A percentile compares a stretch with the other conserved stretches of the same genome.
Conservation (phyloP, 2,113 vertebrate genomes). For the Trinectes maculatus region DNA sequence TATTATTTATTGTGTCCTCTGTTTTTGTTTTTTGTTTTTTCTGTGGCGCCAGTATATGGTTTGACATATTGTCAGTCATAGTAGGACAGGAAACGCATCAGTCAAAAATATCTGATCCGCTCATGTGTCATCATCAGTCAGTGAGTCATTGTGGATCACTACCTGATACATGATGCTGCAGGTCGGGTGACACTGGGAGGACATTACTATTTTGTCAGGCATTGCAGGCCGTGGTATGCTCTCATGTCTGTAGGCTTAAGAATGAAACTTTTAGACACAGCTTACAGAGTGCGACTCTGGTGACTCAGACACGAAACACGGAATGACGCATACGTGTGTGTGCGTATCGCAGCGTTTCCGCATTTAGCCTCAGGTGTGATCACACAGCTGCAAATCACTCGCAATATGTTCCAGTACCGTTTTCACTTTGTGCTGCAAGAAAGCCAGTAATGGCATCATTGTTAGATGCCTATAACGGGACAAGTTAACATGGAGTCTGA, state of each 20-base stretch:
- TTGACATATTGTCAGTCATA: not conserved
- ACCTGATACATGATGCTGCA: not conserved
- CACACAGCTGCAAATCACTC: not conserved
- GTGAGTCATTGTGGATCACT: not conserved
- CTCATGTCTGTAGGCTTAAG: not conserved
- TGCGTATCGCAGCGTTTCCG: not conserved
- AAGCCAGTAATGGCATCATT: not conserved
- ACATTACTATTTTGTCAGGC: not conserved
- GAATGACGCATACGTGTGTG: not conserved
- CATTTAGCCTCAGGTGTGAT: not conserved
- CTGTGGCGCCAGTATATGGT: not conserved
- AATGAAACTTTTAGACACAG: not conserved
- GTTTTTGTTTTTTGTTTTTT: too few species aligned
- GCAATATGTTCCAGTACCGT: not conserved
- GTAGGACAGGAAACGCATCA: not conserved
- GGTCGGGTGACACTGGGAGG: not conserved
- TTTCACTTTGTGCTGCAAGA: not conserved
- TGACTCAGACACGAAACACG: not conserved
- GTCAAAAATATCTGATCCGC: not conserved
- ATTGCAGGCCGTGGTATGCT: not conserved
- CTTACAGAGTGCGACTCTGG: not conserved
- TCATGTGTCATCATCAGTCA: conserved; percentile 2
- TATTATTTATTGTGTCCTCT: not conserved
- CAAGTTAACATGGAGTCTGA: too few species aligned
- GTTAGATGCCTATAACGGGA: not conserved